Conservation (phyloP, 2,113 vertebrate genomes). For the Mesitornis unicolor region DNA sequence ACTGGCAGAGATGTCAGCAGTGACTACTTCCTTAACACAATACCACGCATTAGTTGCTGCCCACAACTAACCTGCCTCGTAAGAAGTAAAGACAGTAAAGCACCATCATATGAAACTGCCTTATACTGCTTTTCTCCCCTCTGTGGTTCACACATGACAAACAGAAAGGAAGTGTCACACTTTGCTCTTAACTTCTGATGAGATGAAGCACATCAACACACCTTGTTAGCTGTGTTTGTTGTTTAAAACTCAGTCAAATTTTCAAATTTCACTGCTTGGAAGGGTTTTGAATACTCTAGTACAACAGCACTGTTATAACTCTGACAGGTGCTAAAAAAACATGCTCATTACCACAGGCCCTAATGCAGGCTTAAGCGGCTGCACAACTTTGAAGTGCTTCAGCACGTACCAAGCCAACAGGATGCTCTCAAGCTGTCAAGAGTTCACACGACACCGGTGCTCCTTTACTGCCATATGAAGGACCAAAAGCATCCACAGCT, state of each 20-base stretch:
- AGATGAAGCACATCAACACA: background rate
- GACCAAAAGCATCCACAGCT: background rate
- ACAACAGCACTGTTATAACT: background rate
- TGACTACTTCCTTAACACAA: background rate
- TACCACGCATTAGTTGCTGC: background rate
- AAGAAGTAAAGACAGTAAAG: background rate
- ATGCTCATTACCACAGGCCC: background rate
- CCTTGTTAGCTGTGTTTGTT: background rate
- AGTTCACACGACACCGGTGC: background rate
- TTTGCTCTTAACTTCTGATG: background rate
- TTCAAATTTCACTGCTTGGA: background rate
- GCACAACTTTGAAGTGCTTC: background rate
- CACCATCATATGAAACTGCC: background rate
- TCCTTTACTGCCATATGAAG: background rate
- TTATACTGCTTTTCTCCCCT: accelerated
- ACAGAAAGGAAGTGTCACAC: accelerated
- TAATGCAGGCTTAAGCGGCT: background rate
- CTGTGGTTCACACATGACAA: background rate
- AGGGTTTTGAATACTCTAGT: background rate
- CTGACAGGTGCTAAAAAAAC: background rate
- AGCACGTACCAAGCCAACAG: background rate
- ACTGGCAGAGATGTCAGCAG: background rate
- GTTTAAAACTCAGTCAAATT: background rate
- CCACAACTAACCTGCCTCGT: background rate
- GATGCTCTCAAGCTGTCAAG: background rate